These are phyloP conservation scores for Drosophila barbarae DNA, from an alignment of 2,888 invertebrate species.

Conservation along the genomic window DNA sequence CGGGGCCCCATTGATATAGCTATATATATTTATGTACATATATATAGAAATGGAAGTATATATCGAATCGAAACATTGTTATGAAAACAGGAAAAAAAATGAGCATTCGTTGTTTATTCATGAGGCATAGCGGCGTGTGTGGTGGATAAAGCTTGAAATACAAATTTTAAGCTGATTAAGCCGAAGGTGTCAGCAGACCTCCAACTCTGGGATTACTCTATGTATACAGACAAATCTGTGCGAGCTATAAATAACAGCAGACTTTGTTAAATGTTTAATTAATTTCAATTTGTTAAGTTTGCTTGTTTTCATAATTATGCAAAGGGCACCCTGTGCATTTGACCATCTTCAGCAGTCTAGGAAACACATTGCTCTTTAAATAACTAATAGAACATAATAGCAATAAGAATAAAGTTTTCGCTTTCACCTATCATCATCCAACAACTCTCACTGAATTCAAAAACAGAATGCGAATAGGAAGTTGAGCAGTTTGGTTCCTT, in stretches of 20 bases:
- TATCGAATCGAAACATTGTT: slow-evolving; percentile 25
- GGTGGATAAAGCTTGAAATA: slow-evolving; percentile 26
- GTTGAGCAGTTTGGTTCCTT: neutral
- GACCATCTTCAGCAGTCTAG: neutral
- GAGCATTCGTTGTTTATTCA: slow-evolving; percentile 35
- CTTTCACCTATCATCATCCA: neutral
- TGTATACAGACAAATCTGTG: slow-evolving; percentile 12
- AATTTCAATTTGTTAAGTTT: slow-evolving; percentile 4
- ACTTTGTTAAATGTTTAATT: slow-evolving; percentile 16
- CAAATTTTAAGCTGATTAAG: slow-evolving; percentile 24
- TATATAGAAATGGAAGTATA: slow-evolving; percentile 3
- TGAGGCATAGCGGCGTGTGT: slow-evolving; percentile 23
- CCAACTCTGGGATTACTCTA: slow-evolving; percentile 14
- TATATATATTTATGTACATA: slow-evolving; percentile 1
- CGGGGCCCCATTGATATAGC: slow-evolving; percentile 21
- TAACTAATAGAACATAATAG: neutral
- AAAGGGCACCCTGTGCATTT: neutral
- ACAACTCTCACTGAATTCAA: neutral
- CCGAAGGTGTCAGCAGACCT: slow-evolving; percentile 23
- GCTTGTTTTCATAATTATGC: neutral
- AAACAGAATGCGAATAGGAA: slow-evolving; percentile 7
- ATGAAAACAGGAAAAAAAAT: slow-evolving; percentile 31
- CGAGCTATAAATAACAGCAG: slow-evolving; percentile 8
- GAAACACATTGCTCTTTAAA: neutral
- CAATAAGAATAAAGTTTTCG: too few relatives aligned